Evolutionary conservation across 2,888 invertebrate species (phyloP), one percentile per base, ranked within the genome.

Genomic region (Watsonalla binaria): DNA sequence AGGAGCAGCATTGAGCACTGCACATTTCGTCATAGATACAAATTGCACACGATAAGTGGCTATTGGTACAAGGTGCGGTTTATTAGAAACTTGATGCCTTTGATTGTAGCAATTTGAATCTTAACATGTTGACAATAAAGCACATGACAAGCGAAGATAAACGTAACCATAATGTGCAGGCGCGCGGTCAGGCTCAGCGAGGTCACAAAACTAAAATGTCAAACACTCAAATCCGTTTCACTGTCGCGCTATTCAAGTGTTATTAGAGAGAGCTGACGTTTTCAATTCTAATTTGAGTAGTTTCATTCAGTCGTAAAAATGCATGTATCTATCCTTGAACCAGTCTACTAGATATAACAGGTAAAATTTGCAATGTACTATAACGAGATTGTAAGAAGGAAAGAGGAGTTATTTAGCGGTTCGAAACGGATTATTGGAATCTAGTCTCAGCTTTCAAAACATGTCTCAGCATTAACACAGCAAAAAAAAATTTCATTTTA

Each of bases 151-250:
- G 46, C 45, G 63, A 57, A 58, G 61, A 53, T 61, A 54, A 60
- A 59, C 65, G 58, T 63, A 74, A 68, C 72, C 69, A 69, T 72
- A 76, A 74, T 76, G 73, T 76, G 78, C 77, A 77, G 73, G 68
- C 70, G 74, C 72, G 68, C 74, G 72, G 81, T 82, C 80, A 81
- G 74, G 73, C 66, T 69, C 68, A 67, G 68, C 84, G 84, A 88
- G 89, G 88, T 78, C 86, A 75, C 73, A 62, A 69, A 71, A 78
- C 78, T 61, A 75, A 83, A 89, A 89, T 89, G 86, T 82, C 88
- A 87, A 74, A 55, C 63, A 74, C 68, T 73, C 76, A 79, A 80
- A 86, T 86, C 81, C 78, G 76, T 80, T 80, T 81, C 74, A 79
- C 71, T 80, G 68, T 76, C 70, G 66, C 54, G 63, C 54, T 57